These are phyloP conservation scores for Perithous albicinctus DNA, from an alignment of 2,888 invertebrate genomes.

Conservation along the genomic window DNA sequence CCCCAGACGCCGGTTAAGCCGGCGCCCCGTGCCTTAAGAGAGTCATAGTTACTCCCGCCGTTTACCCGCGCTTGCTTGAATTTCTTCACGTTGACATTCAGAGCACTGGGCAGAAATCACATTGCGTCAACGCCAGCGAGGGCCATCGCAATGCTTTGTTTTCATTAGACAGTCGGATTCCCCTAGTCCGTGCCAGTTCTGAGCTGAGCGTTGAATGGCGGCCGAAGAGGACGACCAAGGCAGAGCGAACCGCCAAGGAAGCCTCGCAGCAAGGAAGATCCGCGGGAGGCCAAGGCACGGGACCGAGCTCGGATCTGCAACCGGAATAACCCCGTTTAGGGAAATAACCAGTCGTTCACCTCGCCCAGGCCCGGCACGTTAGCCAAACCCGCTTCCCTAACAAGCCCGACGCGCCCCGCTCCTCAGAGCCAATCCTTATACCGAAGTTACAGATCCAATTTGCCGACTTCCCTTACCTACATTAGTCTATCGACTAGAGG, in stretches of 20 bases:
- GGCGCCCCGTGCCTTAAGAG: no score
- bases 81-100: slow-evolving; percentile 88
- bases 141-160: slow-evolving; percentile 88
- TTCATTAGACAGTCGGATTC: slow-evolving; percentile 82
- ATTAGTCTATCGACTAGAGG: slow-evolving; percentile 89
- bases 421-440: slow-evolving; percentile 91
- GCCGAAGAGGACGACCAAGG: no score
- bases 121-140: slow-evolving; percentile 86
- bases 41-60: slow-evolving; percentile 85
- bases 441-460: slow-evolving; percentile 89
- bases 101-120: slow-evolving; percentile 89
- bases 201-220: slow-evolving; percentile 81
- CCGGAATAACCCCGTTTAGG: no score
- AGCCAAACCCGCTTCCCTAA: slow-evolving; percentile 81
- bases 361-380: no score
- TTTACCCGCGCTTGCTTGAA: slow-evolving; percentile 87
- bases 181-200: slow-evolving; percentile 88
- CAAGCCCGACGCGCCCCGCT: slow-evolving; percentile 87
- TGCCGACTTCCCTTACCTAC: slow-evolving; percentile 90
- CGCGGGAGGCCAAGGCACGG: no score
- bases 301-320: no score
- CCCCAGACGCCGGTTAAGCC: no score
- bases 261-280: no score
- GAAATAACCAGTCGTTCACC: no score
- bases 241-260: no score